Evolutionary conservation across 2,113 vertebrate species (phyloP).

Genomic region (Crotalus horridus): DNA sequence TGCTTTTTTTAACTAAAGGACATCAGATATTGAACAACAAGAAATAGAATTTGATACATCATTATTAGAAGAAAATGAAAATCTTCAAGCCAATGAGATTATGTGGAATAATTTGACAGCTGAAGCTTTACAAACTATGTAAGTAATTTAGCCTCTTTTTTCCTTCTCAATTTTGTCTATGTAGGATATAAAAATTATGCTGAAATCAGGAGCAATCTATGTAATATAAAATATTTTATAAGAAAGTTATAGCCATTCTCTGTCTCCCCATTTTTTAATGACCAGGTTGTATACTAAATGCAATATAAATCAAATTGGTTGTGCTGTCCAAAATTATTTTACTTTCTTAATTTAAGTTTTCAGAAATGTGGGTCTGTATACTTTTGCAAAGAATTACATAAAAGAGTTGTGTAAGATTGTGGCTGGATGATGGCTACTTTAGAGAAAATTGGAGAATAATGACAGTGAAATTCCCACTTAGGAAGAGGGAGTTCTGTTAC

Average conservation of each 20-base stretch:
- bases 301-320: background rate
- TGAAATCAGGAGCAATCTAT: background rate
- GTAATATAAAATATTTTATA: background rate
- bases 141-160: conserved; percentile 62
- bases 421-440: background rate
- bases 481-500: background rate
- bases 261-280: background rate
- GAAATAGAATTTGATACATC: conserved; percentile 86
- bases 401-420: background rate
- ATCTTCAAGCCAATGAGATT: conserved; percentile 90
- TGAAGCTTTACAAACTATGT: conserved; percentile 88
- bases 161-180: background rate
- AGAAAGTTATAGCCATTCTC: background rate
- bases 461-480: background rate
- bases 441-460: background rate
- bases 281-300: background rate
- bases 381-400: background rate
- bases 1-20: conserved; percentile 69
- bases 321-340: background rate
- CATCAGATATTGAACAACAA: conserved; percentile 78
- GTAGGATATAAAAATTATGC: background rate
- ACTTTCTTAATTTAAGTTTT: background rate
- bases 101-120: conserved; percentile 97
- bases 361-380: background rate
- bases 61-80: conserved; percentile 90